Conservation (phyloP, 2,888 invertebrate genomes). For the Orthosia gracilis region DNA sequence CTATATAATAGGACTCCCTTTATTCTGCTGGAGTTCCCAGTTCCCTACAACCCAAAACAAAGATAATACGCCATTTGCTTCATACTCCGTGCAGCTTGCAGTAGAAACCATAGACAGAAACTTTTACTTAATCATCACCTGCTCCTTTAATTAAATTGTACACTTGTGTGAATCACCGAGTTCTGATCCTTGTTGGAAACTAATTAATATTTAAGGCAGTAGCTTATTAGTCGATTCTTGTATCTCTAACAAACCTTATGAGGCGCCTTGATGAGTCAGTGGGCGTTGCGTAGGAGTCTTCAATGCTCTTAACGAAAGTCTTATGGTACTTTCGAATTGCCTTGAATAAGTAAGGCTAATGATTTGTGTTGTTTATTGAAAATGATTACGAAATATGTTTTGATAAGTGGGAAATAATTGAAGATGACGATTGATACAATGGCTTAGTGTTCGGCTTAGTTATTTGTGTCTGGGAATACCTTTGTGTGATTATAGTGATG, state of each 20-base stretch:
- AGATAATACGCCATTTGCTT: constrained; percentile 17
- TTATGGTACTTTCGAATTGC: constrained; percentile 43
- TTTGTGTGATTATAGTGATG: neutral
- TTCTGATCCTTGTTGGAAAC: constrained; percentile 55
- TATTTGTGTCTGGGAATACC: neutral
- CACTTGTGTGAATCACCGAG: constrained; percentile 63
- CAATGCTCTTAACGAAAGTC: constrained; percentile 41
- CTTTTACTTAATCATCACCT: constrained; percentile 79
- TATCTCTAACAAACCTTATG: constrained; percentile 46
- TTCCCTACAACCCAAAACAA: no score
- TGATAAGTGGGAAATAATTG: constrained; percentile 13
- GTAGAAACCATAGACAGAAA: constrained; percentile 67
- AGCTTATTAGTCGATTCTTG: constrained; percentile 48
- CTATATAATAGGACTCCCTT: no score
- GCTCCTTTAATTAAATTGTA: constrained; percentile 69
- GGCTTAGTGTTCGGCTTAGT: neutral
- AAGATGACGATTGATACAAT: neutral
- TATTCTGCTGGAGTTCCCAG: no score
- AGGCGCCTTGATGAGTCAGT: constrained; percentile 41
- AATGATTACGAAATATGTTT: constrained; percentile 40
- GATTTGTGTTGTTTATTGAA: constrained; percentile 43
- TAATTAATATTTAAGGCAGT: constrained; percentile 49
- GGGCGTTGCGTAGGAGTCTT: constrained; percentile 48
- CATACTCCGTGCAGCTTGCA: constrained; percentile 45
- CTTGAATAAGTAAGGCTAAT: constrained; percentile 49